These are phyloP conservation scores for Phenganax subtilis DNA, from an alignment of 92 coral and sea anemone species.

Conservation along the genomic window DNA sequence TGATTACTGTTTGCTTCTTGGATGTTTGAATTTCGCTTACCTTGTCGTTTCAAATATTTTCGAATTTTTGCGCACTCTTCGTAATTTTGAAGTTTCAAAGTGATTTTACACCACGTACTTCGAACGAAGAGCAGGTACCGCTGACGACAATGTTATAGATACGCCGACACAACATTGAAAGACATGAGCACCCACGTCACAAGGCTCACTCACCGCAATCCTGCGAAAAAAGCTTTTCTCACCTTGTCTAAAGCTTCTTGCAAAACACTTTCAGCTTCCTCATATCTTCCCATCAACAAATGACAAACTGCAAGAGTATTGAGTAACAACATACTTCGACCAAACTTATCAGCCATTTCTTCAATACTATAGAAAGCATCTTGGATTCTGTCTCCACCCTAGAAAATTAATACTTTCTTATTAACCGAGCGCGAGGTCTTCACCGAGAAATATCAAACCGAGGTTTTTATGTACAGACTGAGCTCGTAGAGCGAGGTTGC, in stretches of 20 bases:
- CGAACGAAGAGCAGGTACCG: too few relatives aligned
- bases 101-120: too few relatives aligned
- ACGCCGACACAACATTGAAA: too few relatives aligned
- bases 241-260: conserved; percentile 96
- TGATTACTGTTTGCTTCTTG: too few relatives aligned
- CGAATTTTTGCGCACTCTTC: not conserved
- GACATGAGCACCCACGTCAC: not conserved
- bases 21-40: too few relatives aligned
- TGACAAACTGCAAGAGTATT: conserved; percentile 94
- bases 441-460: too few relatives aligned
- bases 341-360: conserved; percentile 90
- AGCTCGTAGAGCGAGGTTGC: too few relatives aligned
- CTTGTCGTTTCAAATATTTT: too few relatives aligned
- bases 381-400: conserved; percentile 96
- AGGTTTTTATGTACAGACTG: too few relatives aligned
- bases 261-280: conserved; percentile 93
- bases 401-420: not conserved
- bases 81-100: not conserved
- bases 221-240: not conserved
- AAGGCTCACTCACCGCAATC: not conserved
- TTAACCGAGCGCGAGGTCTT: too few relatives aligned
- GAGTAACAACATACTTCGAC: conserved; percentile 81
- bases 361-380: conserved; percentile 95
- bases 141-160: too few relatives aligned
- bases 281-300: conserved; percentile 90